phyloP scores from a whole-genome alignment of 2,888 invertebrate genomes.

The Tortrix viridana region DNA sequence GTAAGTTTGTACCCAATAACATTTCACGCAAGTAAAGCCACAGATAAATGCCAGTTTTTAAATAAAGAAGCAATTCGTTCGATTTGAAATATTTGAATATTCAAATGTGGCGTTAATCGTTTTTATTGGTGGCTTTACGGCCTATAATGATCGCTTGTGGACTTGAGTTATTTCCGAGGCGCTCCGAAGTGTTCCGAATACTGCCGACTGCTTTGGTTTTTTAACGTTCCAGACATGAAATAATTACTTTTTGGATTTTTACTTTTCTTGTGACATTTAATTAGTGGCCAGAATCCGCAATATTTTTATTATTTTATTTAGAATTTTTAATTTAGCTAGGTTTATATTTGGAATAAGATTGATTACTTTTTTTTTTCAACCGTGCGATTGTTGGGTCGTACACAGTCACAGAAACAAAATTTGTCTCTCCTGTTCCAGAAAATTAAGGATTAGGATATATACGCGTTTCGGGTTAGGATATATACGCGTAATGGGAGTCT shows the following conservation, averaged over 20 bases:
- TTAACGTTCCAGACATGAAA: slow-evolving; percentile 12
- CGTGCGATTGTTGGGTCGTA: too few relatives aligned
- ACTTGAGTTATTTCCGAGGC: slow-evolving; percentile 40
- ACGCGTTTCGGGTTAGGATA: too few relatives aligned
- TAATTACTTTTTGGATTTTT: not conserved
- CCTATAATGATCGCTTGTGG: slow-evolving; percentile 71
- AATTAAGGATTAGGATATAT: too few relatives aligned
- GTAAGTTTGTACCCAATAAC: not conserved
- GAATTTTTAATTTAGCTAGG: too few relatives aligned
- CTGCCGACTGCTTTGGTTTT: slow-evolving; percentile 1
- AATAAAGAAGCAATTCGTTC: slow-evolving; percentile 56
- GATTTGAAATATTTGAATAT: slow-evolving; percentile 68
- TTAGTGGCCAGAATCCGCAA: too few relatives aligned
- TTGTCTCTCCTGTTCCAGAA: too few relatives aligned
- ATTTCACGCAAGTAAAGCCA: not conserved
- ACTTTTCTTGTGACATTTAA: not conserved
- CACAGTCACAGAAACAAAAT: too few relatives aligned
- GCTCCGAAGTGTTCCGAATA: slow-evolving; percentile 4
- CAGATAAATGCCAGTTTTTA: slow-evolving; percentile 47
- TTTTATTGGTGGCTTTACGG: slow-evolving; percentile 80
- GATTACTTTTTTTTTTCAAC: too few relatives aligned
- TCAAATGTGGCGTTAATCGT: slow-evolving; percentile 74
- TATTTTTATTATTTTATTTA: too few relatives aligned
- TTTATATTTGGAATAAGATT: too few relatives aligned
- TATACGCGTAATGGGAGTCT: too few relatives aligned